Conservation (phyloP, 2,113 vertebrate species). For the cat (Felis catus) region F.catus_Fca126_mat1.0 CM031419.1:180865001-180865500, state of each 20-base stretch:
- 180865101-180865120: neutral
- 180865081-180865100: neutral
- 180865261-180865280: neutral
- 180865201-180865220: neutral
- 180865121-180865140: neutral
- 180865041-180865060: neutral
- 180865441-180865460: neutral
- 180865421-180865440: neutral
- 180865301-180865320: neutral
- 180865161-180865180: neutral
- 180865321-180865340: neutral
- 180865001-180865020: neutral
- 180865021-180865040: neutral
- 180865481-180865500: neutral
- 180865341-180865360: neutral
- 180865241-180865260: neutral
- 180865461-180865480: neutral
- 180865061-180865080: neutral
- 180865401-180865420: neutral
- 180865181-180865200: neutral
- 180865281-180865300: neutral
- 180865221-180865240: neutral
- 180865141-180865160: neutral
- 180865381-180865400: neutral
- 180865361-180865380: neutral